Evolutionary conservation across 2,888 invertebrate species (phyloP).

Genomic region (Acleris holmiana): DNA sequence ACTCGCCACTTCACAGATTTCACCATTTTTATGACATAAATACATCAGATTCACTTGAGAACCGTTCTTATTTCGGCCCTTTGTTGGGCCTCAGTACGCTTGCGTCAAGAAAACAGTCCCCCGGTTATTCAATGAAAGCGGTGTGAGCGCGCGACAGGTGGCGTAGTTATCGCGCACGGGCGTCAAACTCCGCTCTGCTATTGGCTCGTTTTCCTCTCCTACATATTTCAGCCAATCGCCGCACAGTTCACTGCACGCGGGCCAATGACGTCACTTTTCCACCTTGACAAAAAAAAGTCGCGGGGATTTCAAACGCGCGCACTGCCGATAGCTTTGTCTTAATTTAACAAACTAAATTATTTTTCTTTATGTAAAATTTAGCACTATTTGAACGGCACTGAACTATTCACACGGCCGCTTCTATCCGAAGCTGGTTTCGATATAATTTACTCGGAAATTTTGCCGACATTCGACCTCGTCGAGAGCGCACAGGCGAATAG

Average conservation of each 20-base stretch:
- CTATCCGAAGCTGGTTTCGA: constrained; percentile 5
- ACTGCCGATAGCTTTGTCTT: constrained; percentile 47
- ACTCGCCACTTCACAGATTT: constrained; percentile 91
- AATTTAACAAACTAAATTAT: background rate
- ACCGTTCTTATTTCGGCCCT: constrained; percentile 82
- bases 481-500: constrained; percentile 45
- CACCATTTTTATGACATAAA: constrained; percentile 93
- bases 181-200: constrained; percentile 47
- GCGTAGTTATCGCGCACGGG: constrained; percentile 70
- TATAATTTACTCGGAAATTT: constrained; percentile 5
- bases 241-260: constrained; percentile 44
- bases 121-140: constrained; percentile 80
- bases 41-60: constrained; percentile 86
- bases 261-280: constrained; percentile 59
- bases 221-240: constrained; percentile 60
- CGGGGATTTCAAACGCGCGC: constrained; percentile 62
- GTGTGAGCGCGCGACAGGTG: constrained; percentile 75
- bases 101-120: constrained; percentile 77
- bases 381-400: background rate
- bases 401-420: background rate
- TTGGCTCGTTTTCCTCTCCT: constrained; percentile 54
- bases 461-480: constrained; percentile 23
- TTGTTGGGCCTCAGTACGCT: constrained; percentile 82
- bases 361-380: background rate
- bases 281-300: constrained; percentile 48